These are phyloP conservation scores for Procambarus clarkii DNA, from an alignment of 1,140 invertebrate genomes.

Conservation along the genomic window DNA sequence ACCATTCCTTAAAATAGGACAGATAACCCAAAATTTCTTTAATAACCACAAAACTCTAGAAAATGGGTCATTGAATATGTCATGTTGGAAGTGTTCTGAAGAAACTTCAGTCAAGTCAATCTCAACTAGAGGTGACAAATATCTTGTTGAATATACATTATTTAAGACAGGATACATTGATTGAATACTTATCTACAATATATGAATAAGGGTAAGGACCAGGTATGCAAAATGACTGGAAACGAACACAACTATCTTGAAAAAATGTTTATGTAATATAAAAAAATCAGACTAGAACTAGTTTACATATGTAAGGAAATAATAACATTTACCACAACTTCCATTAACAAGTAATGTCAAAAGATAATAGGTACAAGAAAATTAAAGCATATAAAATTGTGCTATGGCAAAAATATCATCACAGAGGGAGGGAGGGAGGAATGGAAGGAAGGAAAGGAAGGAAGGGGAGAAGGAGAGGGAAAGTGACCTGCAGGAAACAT, in stretches of 20 bases:
- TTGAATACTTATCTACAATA: not conserved
- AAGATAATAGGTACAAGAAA: not conserved
- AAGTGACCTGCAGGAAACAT: too few species aligned
- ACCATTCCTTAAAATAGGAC: too few species aligned
- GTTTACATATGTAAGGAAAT: not conserved
- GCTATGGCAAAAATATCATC: constrained; percentile 7
- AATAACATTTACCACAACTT: constrained; percentile 1
- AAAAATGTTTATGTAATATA: too few species aligned
- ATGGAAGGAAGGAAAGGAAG: too few species aligned
- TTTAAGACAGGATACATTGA: not conserved
- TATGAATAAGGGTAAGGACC: not conserved
- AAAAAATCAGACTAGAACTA: not conserved
- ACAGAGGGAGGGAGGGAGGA: not conserved
- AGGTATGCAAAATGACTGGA: not conserved
- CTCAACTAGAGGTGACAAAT: not conserved
- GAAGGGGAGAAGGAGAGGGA: too few species aligned
- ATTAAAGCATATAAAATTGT: not conserved
- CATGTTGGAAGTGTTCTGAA: not conserved
- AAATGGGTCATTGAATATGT: too few species aligned
- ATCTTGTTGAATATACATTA: not conserved
- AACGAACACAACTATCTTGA: not conserved
- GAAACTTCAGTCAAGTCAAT: not conserved
- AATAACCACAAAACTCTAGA: too few species aligned
- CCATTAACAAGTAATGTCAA: constrained; percentile 4
- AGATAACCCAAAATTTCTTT: too few species aligned